phyloP scores from a whole-genome alignment of 2,797 vertebrate genomes.

The Poeciliopsis paucimaculata region DNA sequence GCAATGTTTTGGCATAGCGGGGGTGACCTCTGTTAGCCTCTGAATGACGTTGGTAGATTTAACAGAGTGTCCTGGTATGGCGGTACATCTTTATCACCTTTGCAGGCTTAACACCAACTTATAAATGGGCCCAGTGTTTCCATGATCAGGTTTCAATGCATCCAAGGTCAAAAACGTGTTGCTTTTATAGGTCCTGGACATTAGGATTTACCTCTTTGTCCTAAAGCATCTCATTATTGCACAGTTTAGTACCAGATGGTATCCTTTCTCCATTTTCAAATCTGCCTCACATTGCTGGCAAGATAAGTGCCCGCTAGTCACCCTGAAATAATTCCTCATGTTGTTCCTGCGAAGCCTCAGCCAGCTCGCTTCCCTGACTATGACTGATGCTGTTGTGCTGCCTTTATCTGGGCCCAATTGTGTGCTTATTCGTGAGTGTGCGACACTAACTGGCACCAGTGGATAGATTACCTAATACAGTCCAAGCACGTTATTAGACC shows the following conservation, averaged over 20 bases:
- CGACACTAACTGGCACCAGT: conserved; percentile 67
- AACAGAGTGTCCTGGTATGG: conserved; percentile 58
- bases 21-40: conserved; percentile 65
- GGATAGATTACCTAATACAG: conserved; percentile 77
- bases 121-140: conserved; percentile 72
- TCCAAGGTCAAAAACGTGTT: conserved; percentile 67
- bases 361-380: conserved; percentile 70
- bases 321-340: conserved; percentile 69
- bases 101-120: conserved; percentile 70
- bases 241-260: conserved; percentile 17
- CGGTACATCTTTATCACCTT: conserved; percentile 74
- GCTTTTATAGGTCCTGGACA: conserved; percentile 37
- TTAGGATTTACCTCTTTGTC: conserved; percentile 15
- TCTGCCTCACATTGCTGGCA: conserved; percentile 41
- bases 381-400: conserved; percentile 65
- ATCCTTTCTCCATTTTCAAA: conserved; percentile 43
- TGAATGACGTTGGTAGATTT: conserved; percentile 61
- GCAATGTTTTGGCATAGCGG: conserved; percentile 71
- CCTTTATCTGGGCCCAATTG: conserved; percentile 66
- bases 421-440: conserved; percentile 45
- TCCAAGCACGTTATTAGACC: conserved; percentile 75
- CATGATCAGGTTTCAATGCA: conserved; percentile 65
- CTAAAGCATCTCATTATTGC: conserved; percentile 22
- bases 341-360: conserved; percentile 65
- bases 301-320: conserved; percentile 59